phyloP scores from a whole-genome alignment of 2,113 vertebrate species.

The Lagopus muta region DNA sequence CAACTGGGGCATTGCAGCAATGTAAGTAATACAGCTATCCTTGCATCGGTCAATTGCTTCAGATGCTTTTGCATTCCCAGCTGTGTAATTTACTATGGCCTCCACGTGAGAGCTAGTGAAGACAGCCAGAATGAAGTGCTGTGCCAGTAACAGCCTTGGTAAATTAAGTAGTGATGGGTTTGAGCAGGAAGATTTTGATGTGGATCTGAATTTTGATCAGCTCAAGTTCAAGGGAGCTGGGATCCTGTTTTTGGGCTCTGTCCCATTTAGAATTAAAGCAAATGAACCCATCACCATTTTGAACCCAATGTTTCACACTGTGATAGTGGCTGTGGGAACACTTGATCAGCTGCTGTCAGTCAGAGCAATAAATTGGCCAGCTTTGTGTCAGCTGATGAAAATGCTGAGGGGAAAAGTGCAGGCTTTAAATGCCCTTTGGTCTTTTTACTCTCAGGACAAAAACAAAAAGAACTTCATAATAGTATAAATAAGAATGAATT shows the following conservation, averaged over 20 bases:
- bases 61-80: slow-evolving; percentile 36
- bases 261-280: slow-evolving; percentile 68
- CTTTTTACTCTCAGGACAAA: slow-evolving; percentile 12
- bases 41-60: slow-evolving; percentile 6
- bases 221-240: slow-evolving; percentile 62
- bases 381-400: slow-evolving; percentile 64
- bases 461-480: background rate
- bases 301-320: slow-evolving; percentile 68
- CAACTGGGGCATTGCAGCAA: background rate
- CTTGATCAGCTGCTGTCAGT: slow-evolving; percentile 71
- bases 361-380: slow-evolving; percentile 68
- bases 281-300: slow-evolving; percentile 73
- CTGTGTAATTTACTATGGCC: slow-evolving; percentile 55
- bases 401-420: slow-evolving; percentile 44
- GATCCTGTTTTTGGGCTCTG: slow-evolving; percentile 54
- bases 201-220: slow-evolving; percentile 61
- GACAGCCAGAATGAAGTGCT: slow-evolving; percentile 57
- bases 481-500: slow-evolving; percentile 56
- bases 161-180: slow-evolving; percentile 61
- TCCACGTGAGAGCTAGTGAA: slow-evolving; percentile 34
- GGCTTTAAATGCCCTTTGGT: slow-evolving; percentile 46
- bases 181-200: slow-evolving; percentile 60
- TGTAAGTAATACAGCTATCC: background rate
- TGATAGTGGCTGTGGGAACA: slow-evolving; percentile 65
- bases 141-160: slow-evolving; percentile 61